These are phyloP conservation scores for Pterostichus niger DNA, from an alignment of 2,888 invertebrate genomes.

Conservation along the genomic window DNA sequence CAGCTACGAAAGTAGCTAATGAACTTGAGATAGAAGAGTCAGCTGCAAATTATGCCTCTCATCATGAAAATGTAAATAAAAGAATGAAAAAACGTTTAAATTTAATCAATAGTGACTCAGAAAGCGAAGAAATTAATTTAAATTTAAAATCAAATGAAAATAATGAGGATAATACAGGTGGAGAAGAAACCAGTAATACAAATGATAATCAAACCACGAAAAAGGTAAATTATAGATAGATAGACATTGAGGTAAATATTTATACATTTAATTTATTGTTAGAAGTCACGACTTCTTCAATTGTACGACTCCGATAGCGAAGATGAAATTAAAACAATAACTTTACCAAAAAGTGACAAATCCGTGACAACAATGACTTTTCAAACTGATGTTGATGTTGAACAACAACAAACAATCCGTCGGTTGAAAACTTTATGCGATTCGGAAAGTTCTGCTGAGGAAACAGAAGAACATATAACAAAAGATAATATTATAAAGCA, in stretches of 20 bases:
- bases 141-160: slow-evolving; percentile 24
- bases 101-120: slow-evolving; percentile 9
- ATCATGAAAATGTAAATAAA: neutral
- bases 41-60: neutral
- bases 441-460: slow-evolving; percentile 79
- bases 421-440: slow-evolving; percentile 78
- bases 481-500: slow-evolving; percentile 65
- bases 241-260: slow-evolving; percentile 5
- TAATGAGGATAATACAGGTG: neutral
- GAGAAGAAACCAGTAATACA: neutral
- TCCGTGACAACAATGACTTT: neutral
- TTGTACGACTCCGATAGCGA: slow-evolving; percentile 81
- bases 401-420: neutral
- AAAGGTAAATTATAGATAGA: neutral
- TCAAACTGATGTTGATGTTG: slow-evolving; percentile 11
- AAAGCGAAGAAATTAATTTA: slow-evolving; percentile 13
- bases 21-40: slow-evolving; percentile 22
- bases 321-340: slow-evolving; percentile 69
- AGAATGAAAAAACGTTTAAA: slow-evolving; percentile 7
- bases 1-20: neutral
- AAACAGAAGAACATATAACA: slow-evolving; percentile 65
- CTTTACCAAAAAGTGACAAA: slow-evolving; percentile 2
- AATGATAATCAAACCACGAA: neutral
- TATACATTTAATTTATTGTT: slow-evolving; percentile 66
- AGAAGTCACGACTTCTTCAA: slow-evolving; percentile 74